These are phyloP conservation scores for Apodemia zela DNA, from an alignment of 2,888 invertebrate genomes.

Conservation along the genomic window DNA sequence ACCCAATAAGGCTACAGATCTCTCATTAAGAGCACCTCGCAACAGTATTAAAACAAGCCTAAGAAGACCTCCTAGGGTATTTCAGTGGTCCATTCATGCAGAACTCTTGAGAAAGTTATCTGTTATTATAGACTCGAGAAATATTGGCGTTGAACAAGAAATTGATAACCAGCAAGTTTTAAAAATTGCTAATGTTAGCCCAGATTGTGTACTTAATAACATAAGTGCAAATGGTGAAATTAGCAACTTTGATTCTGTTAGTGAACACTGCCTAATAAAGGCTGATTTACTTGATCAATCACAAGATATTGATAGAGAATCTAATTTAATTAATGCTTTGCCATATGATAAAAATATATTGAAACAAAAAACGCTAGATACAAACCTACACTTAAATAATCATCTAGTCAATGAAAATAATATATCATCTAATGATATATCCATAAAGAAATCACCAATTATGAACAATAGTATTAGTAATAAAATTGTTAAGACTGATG, in stretches of 20 bases:
- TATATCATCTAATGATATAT: neutral
- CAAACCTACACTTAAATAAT: neutral
- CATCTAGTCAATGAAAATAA: slow-evolving; percentile 9
- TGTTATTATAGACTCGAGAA: slow-evolving; percentile 58
- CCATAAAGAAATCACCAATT: neutral
- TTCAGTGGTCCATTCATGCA: slow-evolving; percentile 68
- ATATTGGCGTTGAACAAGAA: slow-evolving; percentile 6
- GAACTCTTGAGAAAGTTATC: slow-evolving; percentile 65
- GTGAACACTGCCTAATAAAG: neutral
- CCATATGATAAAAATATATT: neutral
- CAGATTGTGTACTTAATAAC: neutral
- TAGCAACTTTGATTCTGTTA: neutral
- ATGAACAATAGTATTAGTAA: neutral
- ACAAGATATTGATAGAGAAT: slow-evolving; percentile 44
- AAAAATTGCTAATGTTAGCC: slow-evolving; percentile 13
- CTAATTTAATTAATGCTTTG: slow-evolving; percentile 24
- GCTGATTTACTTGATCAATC: neutral
- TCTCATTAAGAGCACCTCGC: slow-evolving; percentile 68
- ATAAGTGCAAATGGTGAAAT: neutral
- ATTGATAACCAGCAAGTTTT: neutral
- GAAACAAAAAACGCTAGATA: neutral
- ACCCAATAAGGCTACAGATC: slow-evolving; percentile 67
- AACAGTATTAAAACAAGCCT: slow-evolving; percentile 63
- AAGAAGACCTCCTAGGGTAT: slow-evolving; percentile 45
- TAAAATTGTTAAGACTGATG: slow-evolving; percentile 8